phyloP scores from a whole-genome alignment of 2,113 vertebrate species.

The Vidua chalybeata region DNA sequence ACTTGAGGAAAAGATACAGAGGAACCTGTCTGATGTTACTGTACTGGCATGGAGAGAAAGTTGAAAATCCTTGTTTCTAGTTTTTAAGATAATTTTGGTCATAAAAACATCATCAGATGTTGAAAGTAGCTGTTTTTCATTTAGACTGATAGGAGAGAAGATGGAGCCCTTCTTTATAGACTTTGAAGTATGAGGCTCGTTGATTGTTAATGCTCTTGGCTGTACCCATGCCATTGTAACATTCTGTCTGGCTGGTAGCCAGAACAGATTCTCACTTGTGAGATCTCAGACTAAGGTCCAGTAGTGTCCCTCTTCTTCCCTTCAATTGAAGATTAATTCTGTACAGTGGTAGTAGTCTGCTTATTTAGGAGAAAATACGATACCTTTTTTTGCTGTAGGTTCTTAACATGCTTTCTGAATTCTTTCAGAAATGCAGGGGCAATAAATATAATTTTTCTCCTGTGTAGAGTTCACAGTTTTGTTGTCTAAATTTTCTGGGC shows the following conservation, averaged over 20 bases:
- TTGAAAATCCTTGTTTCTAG: neutral
- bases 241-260: neutral
- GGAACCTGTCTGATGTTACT: fast-evolving
- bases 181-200: neutral
- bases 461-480: neutral
- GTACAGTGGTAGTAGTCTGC: neutral
- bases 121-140: neutral
- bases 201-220: fast-evolving
- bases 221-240: fast-evolving
- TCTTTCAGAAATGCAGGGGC: neutral
- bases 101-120: neutral
- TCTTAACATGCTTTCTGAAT: neutral
- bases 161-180: neutral
- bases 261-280: fast-evolving
- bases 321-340: neutral
- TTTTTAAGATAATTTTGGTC: neutral
- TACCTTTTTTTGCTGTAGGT: neutral
- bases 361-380: neutral
- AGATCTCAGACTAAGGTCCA: neutral
- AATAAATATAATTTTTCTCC: neutral
- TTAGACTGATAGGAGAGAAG: neutral
- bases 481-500: neutral
- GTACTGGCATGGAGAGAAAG: too few species aligned
- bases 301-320: neutral
- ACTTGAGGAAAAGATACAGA: neutral